A percentile compares a stretch with the other conserved stretches of the same genome.
Evolutionary conservation across 2,113 vertebrate genomes (phyloP).

Genomic region (Micromys minutus): DNA sequence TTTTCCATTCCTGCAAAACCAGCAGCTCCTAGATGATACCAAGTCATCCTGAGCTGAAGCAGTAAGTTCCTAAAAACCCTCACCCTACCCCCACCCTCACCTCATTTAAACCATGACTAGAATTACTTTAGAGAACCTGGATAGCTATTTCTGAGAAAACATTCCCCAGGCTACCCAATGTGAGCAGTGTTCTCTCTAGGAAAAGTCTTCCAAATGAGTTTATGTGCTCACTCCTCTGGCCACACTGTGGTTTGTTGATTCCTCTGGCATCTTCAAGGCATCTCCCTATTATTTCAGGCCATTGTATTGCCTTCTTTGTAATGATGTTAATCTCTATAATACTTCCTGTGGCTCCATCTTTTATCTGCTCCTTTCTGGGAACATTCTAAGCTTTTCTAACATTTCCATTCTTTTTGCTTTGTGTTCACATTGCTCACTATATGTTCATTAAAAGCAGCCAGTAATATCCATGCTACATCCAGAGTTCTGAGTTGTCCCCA

Average conservation of each 20-base stretch:
- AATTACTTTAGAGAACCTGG: background rate
- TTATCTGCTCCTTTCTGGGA: background rate
- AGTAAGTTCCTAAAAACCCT: too few relatives aligned
- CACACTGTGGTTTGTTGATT: background rate
- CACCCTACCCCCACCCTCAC: too few relatives aligned
- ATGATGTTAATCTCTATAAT: background rate
- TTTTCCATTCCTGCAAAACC: background rate
- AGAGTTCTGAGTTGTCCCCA: background rate
- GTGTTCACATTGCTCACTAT: background rate
- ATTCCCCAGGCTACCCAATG: background rate
- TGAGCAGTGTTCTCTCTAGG: background rate
- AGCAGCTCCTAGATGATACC: background rate
- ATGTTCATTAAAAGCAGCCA: background rate
- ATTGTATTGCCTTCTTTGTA: background rate
- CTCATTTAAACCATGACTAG: background rate
- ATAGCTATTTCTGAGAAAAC: background rate
- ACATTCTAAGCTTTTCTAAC: background rate
- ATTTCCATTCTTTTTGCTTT: background rate
- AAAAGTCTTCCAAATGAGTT: background rate
- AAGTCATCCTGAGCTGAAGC: background rate
- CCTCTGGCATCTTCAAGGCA: background rate
- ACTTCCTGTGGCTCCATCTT: background rate
- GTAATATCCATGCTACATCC: background rate
- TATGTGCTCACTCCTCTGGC: background rate
- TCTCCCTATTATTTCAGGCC: background rate